phyloP scores from a whole-genome alignment of 30 jellyfish, hydroid and myxozoan genomes.

The Pseudorhiza aurosa region DNA sequence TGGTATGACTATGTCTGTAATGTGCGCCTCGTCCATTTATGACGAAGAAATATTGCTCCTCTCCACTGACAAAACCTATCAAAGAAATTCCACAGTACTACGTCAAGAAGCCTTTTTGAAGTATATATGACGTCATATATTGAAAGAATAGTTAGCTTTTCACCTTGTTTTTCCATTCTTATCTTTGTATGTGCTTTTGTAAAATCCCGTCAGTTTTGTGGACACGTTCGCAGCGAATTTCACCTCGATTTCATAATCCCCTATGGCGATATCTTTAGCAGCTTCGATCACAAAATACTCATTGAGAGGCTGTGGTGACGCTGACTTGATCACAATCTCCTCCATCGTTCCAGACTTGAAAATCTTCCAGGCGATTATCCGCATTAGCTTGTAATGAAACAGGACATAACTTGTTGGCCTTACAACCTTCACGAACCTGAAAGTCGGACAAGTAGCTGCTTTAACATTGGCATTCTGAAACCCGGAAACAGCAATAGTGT shows the following conservation, averaged over 20 bases:
- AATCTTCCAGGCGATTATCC: conserved; percentile 38
- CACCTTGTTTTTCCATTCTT: conserved; percentile 52
- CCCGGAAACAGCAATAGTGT: no score
- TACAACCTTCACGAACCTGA: conserved; percentile 34
- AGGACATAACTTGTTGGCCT: conserved; percentile 66
- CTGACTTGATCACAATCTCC: conserved; percentile 15
- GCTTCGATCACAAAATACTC: conserved; percentile 76
- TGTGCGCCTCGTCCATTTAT: no score
- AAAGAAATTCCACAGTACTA: no score
- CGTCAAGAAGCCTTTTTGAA: no score
- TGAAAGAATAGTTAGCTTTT: no score
- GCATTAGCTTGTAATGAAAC: conserved; percentile 71
- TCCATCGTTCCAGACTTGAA: not conserved
- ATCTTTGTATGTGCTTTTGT: conserved; percentile 74
- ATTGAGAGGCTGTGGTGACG: conserved; percentile 54
- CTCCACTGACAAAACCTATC: no score
- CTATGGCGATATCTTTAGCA: conserved; percentile 39
- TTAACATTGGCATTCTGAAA: no score
- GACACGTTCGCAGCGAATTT: conserved; percentile 75
- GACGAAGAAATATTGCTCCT: no score
- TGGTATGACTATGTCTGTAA: no score
- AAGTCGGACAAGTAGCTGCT: no score
- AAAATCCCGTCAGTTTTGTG: conserved; percentile 74
- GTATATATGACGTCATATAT: no score
- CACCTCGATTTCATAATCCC: conserved; percentile 60